Evolutionary conservation across 2,888 invertebrate genomes (phyloP).

Genomic region (Agrilus biguttatus): DNA sequence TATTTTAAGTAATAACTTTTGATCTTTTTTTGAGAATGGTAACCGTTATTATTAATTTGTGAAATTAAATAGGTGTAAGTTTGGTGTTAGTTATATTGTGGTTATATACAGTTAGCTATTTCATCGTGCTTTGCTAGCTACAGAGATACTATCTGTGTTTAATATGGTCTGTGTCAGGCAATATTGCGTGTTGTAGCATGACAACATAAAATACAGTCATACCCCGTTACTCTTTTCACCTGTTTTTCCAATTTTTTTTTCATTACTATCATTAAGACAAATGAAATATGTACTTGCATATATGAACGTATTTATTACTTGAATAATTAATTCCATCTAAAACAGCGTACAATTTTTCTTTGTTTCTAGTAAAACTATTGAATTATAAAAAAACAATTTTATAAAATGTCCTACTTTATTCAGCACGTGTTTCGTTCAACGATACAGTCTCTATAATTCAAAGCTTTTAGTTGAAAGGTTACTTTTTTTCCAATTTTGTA

Average conservation of each 20-base stretch:
- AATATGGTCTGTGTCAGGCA: constrained; percentile 30
- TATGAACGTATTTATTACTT: constrained; percentile 12
- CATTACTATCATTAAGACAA: constrained; percentile 28
- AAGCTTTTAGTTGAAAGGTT: too few relatives aligned
- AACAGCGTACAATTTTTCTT: too few relatives aligned
- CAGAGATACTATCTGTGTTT: constrained; percentile 24
- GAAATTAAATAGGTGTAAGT: constrained; percentile 14
- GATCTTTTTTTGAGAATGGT: too few relatives aligned
- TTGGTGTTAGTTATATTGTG: constrained; percentile 17
- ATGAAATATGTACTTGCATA: constrained; percentile 23
- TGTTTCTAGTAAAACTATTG: too few relatives aligned
- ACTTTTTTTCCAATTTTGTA: too few relatives aligned
- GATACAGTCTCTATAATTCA: too few relatives aligned
- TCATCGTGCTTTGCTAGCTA: constrained; percentile 23
- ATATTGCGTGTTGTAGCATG: constrained; percentile 29
- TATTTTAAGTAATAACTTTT: too few relatives aligned
- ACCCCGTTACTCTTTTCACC: constrained; percentile 23
- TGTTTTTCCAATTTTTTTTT: constrained; percentile 19
- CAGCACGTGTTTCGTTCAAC: too few relatives aligned
- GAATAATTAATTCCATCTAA: constrained; percentile 16
- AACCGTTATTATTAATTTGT: too few relatives aligned
- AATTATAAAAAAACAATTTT: too few relatives aligned
- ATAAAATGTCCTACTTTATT: too few relatives aligned
- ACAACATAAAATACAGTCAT: constrained; percentile 30
- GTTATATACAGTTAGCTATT: constrained; percentile 11